Conservation (phyloP, 2,888 invertebrate genomes). For the Leistus spinibarbis region DNA sequence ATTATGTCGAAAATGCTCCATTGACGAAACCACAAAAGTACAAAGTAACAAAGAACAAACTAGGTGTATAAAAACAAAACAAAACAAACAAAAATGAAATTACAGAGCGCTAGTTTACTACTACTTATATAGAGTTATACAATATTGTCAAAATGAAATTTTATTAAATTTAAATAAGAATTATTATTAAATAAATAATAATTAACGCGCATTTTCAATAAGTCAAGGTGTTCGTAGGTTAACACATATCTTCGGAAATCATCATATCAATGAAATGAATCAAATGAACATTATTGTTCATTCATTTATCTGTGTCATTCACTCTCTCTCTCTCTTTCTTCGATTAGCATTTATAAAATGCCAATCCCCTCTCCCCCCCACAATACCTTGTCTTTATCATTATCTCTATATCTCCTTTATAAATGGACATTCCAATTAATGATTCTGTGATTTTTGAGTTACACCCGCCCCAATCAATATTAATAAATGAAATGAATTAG, state of each 20-base stretch:
- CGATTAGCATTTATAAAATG: neutral
- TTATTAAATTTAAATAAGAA: constrained; percentile 20
- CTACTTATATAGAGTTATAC: constrained; percentile 34
- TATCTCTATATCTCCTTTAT: neutral
- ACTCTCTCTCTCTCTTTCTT: too few relatives aligned
- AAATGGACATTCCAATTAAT: neutral
- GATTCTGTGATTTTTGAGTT: neutral
- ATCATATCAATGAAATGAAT: constrained; percentile 22
- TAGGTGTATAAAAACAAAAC: constrained; percentile 30
- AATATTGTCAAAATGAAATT: constrained; percentile 32
- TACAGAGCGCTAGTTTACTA: constrained; percentile 35
- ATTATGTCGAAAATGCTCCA: constrained; percentile 33
- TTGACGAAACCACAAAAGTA: constrained; percentile 36
- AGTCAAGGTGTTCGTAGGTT: constrained; percentile 31
- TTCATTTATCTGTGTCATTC: neutral
- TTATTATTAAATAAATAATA: neutral
- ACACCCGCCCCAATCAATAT: neutral
- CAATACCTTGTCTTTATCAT: neutral
- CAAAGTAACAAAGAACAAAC: constrained; percentile 34
- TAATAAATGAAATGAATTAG: neutral
- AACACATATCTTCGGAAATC: constrained; percentile 35
- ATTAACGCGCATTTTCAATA: constrained; percentile 27
- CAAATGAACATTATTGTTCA: neutral
- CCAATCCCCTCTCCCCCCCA: neutral
- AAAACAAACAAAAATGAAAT: constrained; percentile 9